A percentile compares a stretch with the other conserved stretches of the same genome.
Evolutionary conservation across 1,140 invertebrate genomes (phyloP).

Genomic region (Zaprionus tsacasi): DNA sequence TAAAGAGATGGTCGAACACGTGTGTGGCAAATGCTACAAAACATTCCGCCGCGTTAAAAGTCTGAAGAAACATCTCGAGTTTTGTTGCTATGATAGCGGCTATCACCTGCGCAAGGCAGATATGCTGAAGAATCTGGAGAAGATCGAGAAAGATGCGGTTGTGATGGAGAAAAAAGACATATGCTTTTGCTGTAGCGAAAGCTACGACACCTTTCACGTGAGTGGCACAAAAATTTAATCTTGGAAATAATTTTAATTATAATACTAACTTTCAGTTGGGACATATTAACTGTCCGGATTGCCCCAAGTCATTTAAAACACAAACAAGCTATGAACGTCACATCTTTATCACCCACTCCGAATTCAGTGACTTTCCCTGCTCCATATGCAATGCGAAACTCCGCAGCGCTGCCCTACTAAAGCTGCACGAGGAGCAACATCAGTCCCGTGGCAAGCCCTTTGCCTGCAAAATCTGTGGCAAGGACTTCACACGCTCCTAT

Average conservation of each 20-base stretch:
- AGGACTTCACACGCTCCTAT: constrained; percentile 90
- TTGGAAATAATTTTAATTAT: background rate
- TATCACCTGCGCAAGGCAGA: constrained; percentile 79
- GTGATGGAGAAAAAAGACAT: constrained; percentile 81
- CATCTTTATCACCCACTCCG: constrained; percentile 80
- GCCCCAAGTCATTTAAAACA: constrained; percentile 83
- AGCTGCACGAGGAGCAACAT: constrained; percentile 78
- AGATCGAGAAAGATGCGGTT: constrained; percentile 78
- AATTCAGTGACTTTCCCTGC: constrained; percentile 71
- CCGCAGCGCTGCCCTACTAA: constrained; percentile 67
- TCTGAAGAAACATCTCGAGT: constrained; percentile 78
- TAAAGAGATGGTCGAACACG: constrained; percentile 80
- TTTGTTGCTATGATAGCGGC: constrained; percentile 78
- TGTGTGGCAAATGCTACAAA: constrained; percentile 82
- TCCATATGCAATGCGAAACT: constrained; percentile 81
- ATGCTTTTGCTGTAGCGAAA: constrained; percentile 81
- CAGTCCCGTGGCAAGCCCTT: constrained; percentile 78
- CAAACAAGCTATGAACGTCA: constrained; percentile 82
- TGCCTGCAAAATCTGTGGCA: constrained; percentile 85
- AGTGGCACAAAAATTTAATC: background rate
- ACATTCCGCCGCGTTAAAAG: constrained; percentile 75
- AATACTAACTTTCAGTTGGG: constrained; percentile 55
- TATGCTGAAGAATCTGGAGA: constrained; percentile 81
- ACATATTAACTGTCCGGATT: constrained; percentile 83
- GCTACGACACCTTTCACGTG: constrained; percentile 83